phyloP scores from a whole-genome alignment of 2,797 vertebrate species.

The Lycodopsis pacificus region DNA sequence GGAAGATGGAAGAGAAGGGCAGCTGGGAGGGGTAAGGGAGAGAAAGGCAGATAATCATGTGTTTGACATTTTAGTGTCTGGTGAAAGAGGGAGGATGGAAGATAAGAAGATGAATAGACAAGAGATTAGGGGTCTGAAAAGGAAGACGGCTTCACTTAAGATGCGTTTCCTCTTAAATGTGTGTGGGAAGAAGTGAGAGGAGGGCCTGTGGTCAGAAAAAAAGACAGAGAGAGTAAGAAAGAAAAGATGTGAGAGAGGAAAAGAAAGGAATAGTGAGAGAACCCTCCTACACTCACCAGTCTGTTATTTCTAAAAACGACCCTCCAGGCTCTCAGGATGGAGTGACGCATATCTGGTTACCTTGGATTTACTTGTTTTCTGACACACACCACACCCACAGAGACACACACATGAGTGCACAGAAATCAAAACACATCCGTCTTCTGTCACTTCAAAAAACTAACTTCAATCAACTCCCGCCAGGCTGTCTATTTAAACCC shows the following conservation, averaged over 20 bases:
- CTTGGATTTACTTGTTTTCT: conserved; percentile 43
- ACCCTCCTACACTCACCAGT: conserved; percentile 58
- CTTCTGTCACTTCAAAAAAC: conserved; percentile 32
- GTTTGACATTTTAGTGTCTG: conserved; percentile 72
- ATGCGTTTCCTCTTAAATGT: conserved; percentile 60
- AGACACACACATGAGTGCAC: background rate
- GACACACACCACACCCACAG: conserved; percentile 6
- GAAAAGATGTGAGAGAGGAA: conserved; percentile 27
- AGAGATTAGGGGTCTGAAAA: conserved; percentile 62
- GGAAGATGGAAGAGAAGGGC: conserved; percentile 38
- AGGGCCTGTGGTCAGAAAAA: conserved; percentile 62
- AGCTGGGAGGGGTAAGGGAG: conserved; percentile 37
- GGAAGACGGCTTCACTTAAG: conserved; percentile 55
- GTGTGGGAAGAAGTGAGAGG: conserved; percentile 62
- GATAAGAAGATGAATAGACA: conserved; percentile 67
- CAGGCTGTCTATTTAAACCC: conserved; percentile 5
- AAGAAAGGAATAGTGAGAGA: conserved; percentile 52
- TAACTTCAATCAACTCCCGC: conserved; percentile 30
- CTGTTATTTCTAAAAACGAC: conserved; percentile 62
- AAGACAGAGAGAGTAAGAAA: conserved; percentile 44
- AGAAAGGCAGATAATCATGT: conserved; percentile 67
- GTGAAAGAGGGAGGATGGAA: conserved; percentile 56
- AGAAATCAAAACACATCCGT: conserved; percentile 33
- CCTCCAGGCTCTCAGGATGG: conserved; percentile 46
- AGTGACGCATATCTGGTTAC: conserved; percentile 56